Percentiles rank a stretch among this genome's conserved stretches.
Conservation (phyloP, 2,113 vertebrate genomes). For the Dermatemys mawii region DNA sequence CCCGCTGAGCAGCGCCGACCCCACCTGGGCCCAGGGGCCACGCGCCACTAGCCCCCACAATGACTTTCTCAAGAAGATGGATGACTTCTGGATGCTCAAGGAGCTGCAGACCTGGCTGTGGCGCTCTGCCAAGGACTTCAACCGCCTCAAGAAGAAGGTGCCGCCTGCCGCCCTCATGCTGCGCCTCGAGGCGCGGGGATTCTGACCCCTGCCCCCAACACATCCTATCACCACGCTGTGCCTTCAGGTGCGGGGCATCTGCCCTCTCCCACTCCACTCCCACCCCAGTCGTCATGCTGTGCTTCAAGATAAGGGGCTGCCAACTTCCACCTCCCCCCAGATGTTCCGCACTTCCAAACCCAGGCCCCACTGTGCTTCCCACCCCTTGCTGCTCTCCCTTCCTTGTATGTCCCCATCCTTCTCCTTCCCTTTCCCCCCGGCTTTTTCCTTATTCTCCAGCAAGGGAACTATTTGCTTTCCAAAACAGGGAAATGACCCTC, state of each 20-base stretch:
- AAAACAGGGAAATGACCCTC: neutral
- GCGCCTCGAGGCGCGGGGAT: constrained; percentile 73
- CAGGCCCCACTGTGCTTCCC: neutral
- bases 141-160: constrained; percentile 91
- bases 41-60: constrained; percentile 80
- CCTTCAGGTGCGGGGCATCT: rapidly evolving
- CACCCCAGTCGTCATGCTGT: neutral
- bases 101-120: constrained; percentile 98
- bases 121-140: constrained; percentile 97
- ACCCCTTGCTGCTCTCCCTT: neutral
- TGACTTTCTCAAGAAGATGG: constrained; percentile 95
- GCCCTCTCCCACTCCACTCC: neutral
- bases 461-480: neutral
- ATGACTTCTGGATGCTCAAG: constrained; percentile 95
- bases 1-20: constrained; percentile 12
- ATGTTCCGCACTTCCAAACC: neutral
- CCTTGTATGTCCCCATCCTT: neutral
- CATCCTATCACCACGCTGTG: rapidly evolving
- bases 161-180: constrained; percentile 74
- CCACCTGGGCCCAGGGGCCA: constrained; percentile 31
- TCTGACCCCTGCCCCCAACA: constrained; percentile 53
- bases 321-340: neutral
- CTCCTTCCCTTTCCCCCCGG: neutral
- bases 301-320: neutral
- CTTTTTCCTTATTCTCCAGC: neutral